Percentiles rank a stretch among this genome's conserved stretches.
phyloP scores from a whole-genome alignment of 2,113 vertebrate species.

The Nibea coibor region DNA sequence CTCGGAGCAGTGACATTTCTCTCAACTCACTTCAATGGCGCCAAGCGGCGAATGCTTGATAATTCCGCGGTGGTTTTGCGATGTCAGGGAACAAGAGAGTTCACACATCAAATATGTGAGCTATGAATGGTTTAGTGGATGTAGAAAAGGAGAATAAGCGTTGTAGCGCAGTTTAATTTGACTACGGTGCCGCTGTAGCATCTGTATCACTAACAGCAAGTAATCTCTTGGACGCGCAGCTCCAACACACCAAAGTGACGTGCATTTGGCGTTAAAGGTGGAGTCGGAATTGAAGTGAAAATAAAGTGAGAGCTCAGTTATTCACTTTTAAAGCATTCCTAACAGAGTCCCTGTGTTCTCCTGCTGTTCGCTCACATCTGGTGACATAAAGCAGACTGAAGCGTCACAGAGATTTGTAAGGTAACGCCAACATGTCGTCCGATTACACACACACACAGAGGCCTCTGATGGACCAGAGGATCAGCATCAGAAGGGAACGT shows the following conservation, averaged over 20 bases:
- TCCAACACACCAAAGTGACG: neutral
- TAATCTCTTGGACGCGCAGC: neutral
- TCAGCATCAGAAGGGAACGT: constrained; percentile 11
- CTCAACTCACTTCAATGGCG: neutral
- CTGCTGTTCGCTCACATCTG: constrained; percentile 34
- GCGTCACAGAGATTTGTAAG: neutral
- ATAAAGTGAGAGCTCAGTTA: neutral
- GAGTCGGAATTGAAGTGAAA: neutral
- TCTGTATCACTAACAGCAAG: neutral
- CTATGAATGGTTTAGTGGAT: neutral
- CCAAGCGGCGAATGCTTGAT: neutral
- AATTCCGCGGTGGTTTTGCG: neutral
- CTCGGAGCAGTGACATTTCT: neutral
- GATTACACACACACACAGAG: neutral
- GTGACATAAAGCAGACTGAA: constrained; percentile 20
- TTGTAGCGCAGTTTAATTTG: neutral
- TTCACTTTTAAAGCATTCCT: neutral
- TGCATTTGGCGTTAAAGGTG: neutral
- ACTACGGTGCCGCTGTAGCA: neutral
- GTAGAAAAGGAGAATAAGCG: neutral
- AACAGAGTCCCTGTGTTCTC: neutral
- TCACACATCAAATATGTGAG: neutral
- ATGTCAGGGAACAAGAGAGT: too few species aligned
- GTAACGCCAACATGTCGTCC: constrained; percentile 11
- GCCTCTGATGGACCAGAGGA: neutral